Percentiles rank a stretch among this genome's conserved stretches.
Evolutionary conservation across 2,113 vertebrate genomes (phyloP).

Genomic region (Mus pahari): DNA sequence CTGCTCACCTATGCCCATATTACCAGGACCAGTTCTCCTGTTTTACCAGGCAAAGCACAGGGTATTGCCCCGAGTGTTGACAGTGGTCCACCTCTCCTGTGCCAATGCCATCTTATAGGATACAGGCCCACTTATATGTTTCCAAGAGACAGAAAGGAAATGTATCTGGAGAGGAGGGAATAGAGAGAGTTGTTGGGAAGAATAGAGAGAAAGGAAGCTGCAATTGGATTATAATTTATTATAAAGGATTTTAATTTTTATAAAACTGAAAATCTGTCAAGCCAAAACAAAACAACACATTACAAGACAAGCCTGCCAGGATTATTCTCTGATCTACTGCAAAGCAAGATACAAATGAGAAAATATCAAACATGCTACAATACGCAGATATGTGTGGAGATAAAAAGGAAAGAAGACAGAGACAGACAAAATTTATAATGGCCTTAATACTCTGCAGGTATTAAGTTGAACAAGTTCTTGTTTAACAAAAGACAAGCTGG

Average conservation of each 20-base stretch:
- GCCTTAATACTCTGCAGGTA: neutral
- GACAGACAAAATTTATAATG: neutral
- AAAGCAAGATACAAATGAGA: neutral
- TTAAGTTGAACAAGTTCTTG: too few species aligned
- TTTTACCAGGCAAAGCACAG: neutral
- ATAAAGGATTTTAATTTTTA: neutral
- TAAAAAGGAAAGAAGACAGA: neutral
- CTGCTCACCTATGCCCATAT: neutral
- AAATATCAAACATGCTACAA: neutral
- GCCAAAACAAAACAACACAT: neutral
- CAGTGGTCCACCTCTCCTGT: neutral
- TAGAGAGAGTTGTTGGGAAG: accelerated
- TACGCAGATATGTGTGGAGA: neutral
- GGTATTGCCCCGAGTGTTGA: too few species aligned
- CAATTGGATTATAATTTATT: neutral
- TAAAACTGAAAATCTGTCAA: neutral
- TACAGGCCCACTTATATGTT: neutral
- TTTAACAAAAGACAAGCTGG: neutral
- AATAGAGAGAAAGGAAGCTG: neutral
- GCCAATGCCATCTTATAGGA: neutral
- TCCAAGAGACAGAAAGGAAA: neutral
- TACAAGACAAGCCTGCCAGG: neutral
- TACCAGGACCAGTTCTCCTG: neutral
- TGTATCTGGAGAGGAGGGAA: neutral
- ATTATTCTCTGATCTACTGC: neutral